These are phyloP conservation scores for Pagetopsis macropterus DNA, from an alignment of 2,797 vertebrate species.

Conservation along the genomic window DNA sequence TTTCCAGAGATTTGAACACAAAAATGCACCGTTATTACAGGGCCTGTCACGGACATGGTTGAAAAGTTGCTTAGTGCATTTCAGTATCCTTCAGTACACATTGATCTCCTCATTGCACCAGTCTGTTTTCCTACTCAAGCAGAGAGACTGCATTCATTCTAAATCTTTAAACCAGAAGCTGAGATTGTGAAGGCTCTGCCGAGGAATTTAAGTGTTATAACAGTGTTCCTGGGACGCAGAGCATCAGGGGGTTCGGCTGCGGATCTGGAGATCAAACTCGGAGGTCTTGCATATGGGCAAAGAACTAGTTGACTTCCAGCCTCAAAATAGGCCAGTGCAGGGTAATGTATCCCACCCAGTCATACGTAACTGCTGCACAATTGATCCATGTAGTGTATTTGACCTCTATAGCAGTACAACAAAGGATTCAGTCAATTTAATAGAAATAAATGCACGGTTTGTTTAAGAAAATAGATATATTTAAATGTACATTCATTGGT, in stretches of 20 bases:
- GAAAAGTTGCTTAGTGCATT: conserved; percentile 45
- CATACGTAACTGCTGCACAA: conserved; percentile 54
- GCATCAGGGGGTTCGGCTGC: conserved; percentile 64
- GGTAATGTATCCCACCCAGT: conserved; percentile 61
- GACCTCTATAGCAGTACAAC: conserved; percentile 57
- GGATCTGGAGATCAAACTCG: conserved; percentile 64
- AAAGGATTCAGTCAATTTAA: conserved; percentile 26
- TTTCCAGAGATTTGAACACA: conserved; percentile 64
- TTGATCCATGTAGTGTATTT: conserved; percentile 61
- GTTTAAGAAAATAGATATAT: not conserved
- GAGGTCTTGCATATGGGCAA: conserved; percentile 51
- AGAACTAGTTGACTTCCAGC: conserved; percentile 53
- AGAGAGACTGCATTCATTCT: conserved; percentile 47
- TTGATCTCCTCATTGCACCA: conserved; percentile 59
- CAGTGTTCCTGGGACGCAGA: conserved; percentile 60
- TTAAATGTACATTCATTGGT: not conserved
- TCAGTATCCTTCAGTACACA: conserved; percentile 53
- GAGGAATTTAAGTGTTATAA: conserved; percentile 73
- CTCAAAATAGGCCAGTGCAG: conserved; percentile 66
- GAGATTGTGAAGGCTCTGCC: conserved; percentile 46
- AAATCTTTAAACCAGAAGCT: conserved; percentile 74
- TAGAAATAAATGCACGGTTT: conserved; percentile 3
- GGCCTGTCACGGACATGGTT: conserved; percentile 53
- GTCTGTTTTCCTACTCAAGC: conserved; percentile 73
- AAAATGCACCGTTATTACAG: conserved; percentile 63